Conservation (phyloP, 2,888 invertebrate species). For the Amphipyra berbera region DNA sequence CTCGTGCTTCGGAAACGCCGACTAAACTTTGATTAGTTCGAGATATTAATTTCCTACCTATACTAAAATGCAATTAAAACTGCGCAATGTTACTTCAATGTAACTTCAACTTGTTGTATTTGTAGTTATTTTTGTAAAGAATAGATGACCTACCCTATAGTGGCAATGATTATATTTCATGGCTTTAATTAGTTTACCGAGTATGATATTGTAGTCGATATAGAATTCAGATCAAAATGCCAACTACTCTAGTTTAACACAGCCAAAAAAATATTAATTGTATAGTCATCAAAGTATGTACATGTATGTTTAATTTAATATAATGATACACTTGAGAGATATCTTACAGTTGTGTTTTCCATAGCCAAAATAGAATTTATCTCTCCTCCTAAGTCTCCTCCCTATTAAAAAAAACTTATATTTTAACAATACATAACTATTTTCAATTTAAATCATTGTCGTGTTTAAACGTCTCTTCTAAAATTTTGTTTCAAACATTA, state of each 20-base stretch:
- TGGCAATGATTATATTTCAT: too few species aligned
- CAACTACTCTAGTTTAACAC: too few species aligned
- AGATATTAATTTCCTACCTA: slow-evolving; percentile 78
- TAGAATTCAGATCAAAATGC: too few species aligned
- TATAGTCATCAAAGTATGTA: too few species aligned
- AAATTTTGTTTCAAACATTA: slow-evolving; percentile 90
- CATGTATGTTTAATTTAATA: background rate
- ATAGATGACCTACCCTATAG: too few species aligned
- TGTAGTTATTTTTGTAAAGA: slow-evolving; percentile 20
- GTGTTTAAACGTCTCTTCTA: slow-evolving; percentile 88
- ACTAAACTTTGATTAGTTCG: slow-evolving; percentile 82
- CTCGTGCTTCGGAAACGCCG: slow-evolving; percentile 64
- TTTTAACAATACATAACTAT: slow-evolving; percentile 50
- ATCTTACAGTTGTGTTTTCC: too few species aligned
- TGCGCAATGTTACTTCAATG: slow-evolving; percentile 51
- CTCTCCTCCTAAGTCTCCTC: background rate
- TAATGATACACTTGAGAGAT: too few species aligned
- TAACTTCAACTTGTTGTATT: slow-evolving; percentile 34
- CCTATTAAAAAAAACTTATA: background rate
- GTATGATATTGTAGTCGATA: too few species aligned
- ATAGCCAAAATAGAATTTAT: too few species aligned
- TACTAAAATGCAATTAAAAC: slow-evolving; percentile 74
- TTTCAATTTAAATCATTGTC: slow-evolving; percentile 85
- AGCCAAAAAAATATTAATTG: too few species aligned
- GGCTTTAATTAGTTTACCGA: too few species aligned